Base-by-base conservation (phyloP, 2,113 vertebrate species). In the Forbesichthys papilliferus region DNA sequence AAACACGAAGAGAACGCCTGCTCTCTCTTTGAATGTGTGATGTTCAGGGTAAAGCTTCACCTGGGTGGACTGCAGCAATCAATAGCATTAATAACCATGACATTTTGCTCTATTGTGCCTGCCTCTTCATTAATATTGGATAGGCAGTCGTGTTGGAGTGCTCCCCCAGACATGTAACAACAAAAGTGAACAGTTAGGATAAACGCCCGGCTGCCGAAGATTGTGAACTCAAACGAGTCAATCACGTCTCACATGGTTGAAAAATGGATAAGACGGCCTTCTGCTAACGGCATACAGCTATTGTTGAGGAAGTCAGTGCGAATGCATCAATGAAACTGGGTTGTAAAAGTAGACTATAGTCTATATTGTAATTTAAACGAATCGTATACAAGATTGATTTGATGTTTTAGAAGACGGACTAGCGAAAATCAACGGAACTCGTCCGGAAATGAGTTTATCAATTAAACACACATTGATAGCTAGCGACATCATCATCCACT, bases 111-210 rank as follows among this genome's bases (percentile, higher is more conserved):
- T 52, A 65, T 68, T 48, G 49, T 47, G 56, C 58, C 69, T 77
- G 59, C 51, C 58, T 78, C 46, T 68, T 61, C 64, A 68, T 86
- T 71, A 86, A 89, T 87, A 83, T 78, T 86, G 81, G 52, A 85
- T 76, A 11, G 55, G 33, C 51, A 36, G 53, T 68, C 54, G 27
- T 59, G 70, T 82, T 65, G 66, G 67, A 64, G 20, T 13, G 52
- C 56, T 74, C 47, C 74, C 80, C 58, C 64, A 48, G 65, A n/a
- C 60, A 8, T n/a, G 58, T 9, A 18, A 14, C 16, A 16, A 58
- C 7, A 34, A 4, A 34, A 16, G 13, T 11, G 13, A 51, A 61
- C 33, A 56, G 62, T 61, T 54, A 68, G 47, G 36, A 61, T 34
- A 34, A 52, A 69, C 65, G 57, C 18, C 33, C 53, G 18, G 58